These are phyloP conservation scores for Natrix natrix DNA, from an alignment of 2,797 vertebrate species.

Conservation along the genomic window DNA sequence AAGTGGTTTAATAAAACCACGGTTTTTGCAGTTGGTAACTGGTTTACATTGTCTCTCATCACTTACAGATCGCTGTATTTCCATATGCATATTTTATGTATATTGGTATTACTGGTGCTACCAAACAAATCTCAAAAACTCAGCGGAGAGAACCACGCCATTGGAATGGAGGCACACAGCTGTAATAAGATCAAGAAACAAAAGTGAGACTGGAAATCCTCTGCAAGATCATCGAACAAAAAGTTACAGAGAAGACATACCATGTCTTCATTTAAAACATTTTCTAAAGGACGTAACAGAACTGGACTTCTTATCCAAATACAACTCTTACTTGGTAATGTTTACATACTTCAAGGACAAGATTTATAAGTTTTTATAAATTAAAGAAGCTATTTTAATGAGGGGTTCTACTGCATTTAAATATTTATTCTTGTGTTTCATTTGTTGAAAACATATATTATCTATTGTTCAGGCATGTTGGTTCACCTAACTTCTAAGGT, in stretches of 20 bases:
- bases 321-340: conserved; percentile 38
- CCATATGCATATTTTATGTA: conserved; percentile 86
- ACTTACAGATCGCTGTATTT: conserved; percentile 89
- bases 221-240: background rate
- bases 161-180: conserved; percentile 38
- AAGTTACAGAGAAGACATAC: conserved; percentile 4
- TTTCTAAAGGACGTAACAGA: conserved; percentile 46
- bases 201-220: conserved; percentile 56
- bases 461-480: conserved; percentile 35
- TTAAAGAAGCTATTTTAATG: conserved; percentile 67
- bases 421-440: conserved; percentile 51
- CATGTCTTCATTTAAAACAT: conserved; percentile 39
- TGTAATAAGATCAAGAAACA: conserved; percentile 63
- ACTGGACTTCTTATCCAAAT: conserved; percentile 40
- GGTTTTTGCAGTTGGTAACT: background rate
- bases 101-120: conserved; percentile 81
- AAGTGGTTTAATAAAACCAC: background rate
- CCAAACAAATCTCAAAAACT: conserved; percentile 69
- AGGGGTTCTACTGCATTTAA: conserved; percentile 63
- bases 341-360: conserved; percentile 56
- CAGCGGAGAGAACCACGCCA: conserved; percentile 38
- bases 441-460: conserved; percentile 46
- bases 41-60: background rate
- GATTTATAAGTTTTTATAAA: conserved; percentile 51
- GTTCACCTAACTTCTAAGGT: background rate